Conservation (phyloP, 2,797 vertebrate species). For the Chrysolophus pictus region DNA sequence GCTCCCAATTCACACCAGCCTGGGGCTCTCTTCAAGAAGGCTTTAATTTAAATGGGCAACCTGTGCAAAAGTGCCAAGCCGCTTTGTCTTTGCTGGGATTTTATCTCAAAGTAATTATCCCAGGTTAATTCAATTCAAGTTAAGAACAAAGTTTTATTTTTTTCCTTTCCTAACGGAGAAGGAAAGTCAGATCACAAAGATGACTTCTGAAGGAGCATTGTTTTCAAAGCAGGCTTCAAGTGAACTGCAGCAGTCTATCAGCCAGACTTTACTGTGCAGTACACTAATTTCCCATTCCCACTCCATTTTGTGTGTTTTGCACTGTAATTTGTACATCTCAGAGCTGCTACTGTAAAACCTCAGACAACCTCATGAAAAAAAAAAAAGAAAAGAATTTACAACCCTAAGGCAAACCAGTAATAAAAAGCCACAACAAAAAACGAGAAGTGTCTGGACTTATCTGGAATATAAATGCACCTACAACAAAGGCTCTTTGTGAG, state of each 20-base stretch:
- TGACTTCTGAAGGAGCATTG: slow-evolving; percentile 15
- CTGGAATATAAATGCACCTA: slow-evolving; percentile 63
- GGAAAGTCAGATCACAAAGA: slow-evolving; percentile 6
- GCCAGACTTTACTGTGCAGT: neutral
- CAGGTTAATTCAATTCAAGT: neutral
- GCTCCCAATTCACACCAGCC: slow-evolving; percentile 9
- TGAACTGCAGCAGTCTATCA: slow-evolving; percentile 29
- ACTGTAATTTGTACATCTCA: slow-evolving; percentile 46
- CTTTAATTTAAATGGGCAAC: slow-evolving; percentile 2
- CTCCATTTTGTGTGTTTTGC: slow-evolving; percentile 31
- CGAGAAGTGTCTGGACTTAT: slow-evolving; percentile 39
- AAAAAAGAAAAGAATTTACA: neutral
- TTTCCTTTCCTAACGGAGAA: neutral
- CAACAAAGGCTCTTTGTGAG: slow-evolving; percentile 62
- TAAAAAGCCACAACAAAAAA: slow-evolving; percentile 19
- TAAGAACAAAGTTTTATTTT: neutral
- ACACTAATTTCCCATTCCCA: slow-evolving; percentile 51
- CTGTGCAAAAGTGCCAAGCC: neutral
- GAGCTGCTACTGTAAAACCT: slow-evolving; percentile 43
- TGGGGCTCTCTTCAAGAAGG: neutral
- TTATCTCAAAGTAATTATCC: slow-evolving; percentile 17
- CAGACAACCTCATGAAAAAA: neutral
- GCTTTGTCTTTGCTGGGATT: neutral
- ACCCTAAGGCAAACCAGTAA: neutral
- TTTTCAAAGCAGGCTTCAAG: slow-evolving; percentile 30